Evolutionary conservation across 2,888 invertebrate genomes (phyloP).

Genomic region (Nomada ruficornis): DNA sequence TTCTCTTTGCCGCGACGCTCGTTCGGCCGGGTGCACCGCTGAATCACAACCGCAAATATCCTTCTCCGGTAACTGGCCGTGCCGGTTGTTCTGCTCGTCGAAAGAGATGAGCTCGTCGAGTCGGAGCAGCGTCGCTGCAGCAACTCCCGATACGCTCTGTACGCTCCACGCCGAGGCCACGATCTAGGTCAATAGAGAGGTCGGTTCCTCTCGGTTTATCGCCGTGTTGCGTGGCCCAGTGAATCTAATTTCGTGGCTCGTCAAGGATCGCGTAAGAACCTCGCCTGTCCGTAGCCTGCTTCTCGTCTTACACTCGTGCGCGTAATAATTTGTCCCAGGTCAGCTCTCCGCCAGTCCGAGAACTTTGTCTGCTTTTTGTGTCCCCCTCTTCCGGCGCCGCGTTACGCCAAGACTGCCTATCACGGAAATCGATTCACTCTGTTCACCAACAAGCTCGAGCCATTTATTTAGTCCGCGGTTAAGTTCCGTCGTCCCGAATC

Average conservation of each 20-base stretch:
- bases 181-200: constrained; percentile 79
- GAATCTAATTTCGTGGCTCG: constrained; percentile 17
- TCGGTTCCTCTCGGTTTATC: constrained; percentile 63
- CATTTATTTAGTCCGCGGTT: too few relatives aligned
- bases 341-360: too few relatives aligned
- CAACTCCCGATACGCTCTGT: constrained; percentile 21
- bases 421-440: background rate
- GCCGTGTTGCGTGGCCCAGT: constrained; percentile 24
- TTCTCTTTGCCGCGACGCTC: constrained; percentile 3
- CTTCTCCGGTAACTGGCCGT: constrained; percentile 68
- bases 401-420: background rate
- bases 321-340: too few relatives aligned
- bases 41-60: constrained; percentile 80
- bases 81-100: constrained; percentile 47
- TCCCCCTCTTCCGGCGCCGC: too few relatives aligned
- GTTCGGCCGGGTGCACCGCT: constrained; percentile 58
- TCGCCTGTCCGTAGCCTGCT: too few relatives aligned
- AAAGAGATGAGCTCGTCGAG: constrained; percentile 21
- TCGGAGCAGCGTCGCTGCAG: background rate
- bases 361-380: too few relatives aligned
- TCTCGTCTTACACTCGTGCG: background rate
- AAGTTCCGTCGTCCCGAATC: too few relatives aligned
- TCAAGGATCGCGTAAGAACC: background rate
- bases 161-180: constrained; percentile 61
- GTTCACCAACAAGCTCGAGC: too few relatives aligned